Evolutionary conservation across 2,888 invertebrate species (phyloP).

Genomic region (Eupeodes latifasciatus): DNA sequence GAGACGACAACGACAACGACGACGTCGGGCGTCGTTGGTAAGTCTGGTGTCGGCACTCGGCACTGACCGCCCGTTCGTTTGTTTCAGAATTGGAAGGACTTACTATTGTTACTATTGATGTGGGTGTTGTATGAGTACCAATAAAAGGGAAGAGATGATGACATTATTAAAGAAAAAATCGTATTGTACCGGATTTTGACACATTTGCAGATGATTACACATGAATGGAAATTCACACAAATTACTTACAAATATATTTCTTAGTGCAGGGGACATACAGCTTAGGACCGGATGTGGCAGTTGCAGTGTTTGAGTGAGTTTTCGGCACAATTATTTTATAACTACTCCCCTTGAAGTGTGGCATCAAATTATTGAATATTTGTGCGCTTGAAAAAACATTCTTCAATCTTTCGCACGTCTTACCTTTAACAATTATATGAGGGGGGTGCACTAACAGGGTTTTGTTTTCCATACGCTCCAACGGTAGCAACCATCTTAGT

Average conservation of each 20-base stretch:
- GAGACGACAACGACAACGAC: not conserved
- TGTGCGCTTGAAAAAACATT: conserved; percentile 30
- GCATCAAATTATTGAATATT: conserved; percentile 32
- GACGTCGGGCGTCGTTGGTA: not conserved
- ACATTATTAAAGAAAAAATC: conserved; percentile 60
- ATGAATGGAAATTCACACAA: conserved; percentile 33
- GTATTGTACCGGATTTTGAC: conserved; percentile 44
- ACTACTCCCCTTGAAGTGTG: conserved; percentile 27
- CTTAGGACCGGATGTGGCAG: conserved; percentile 37
- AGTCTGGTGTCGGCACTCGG: not conserved
- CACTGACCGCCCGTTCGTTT: not conserved
- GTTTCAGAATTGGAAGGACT: conserved; percentile 4
- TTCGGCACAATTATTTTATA: conserved; percentile 36
- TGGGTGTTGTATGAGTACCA: conserved; percentile 43
- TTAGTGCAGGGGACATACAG: not conserved
- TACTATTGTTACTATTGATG: conserved; percentile 43
- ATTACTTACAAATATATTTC: not conserved
- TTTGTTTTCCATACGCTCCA: too few species aligned
- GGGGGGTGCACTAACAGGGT: too few species aligned
- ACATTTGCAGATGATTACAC: conserved; percentile 67
- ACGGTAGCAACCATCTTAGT: too few species aligned
- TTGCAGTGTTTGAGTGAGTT: conserved; percentile 17
- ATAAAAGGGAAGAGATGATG: conserved; percentile 39
- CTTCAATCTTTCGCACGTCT: not conserved
- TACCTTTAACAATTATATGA: too few species aligned